These are phyloP conservation scores for Phataginus tricuspis DNA, from an alignment of 2,797 vertebrate species.

Conservation along the genomic window DNA sequence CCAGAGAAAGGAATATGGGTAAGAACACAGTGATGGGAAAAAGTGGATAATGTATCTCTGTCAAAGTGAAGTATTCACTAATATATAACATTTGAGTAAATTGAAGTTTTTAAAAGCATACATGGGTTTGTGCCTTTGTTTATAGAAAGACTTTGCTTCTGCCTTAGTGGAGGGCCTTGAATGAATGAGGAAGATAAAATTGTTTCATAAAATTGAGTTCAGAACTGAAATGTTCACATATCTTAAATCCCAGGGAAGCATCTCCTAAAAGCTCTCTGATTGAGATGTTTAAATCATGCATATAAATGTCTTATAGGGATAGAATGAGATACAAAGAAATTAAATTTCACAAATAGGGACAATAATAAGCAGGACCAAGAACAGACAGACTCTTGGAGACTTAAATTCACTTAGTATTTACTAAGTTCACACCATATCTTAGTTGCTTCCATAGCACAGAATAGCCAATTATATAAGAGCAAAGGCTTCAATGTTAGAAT, in stretches of 20 bases:
- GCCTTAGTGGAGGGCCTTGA: not conserved
- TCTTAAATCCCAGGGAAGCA: not conserved
- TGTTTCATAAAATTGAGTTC: not conserved
- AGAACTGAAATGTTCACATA: not conserved
- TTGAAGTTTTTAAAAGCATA: not conserved
- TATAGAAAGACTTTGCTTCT: not conserved
- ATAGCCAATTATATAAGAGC: not conserved
- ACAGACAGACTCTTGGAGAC: not conserved
- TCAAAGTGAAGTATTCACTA: not conserved
- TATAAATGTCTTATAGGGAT: not conserved
- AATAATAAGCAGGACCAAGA: not conserved
- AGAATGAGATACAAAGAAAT: not conserved
- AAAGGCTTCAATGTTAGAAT: not conserved
- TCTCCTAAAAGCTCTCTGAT: not conserved
- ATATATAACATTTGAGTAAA: not conserved
- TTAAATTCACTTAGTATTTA: not conserved
- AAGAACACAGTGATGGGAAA: not conserved
- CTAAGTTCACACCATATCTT: not conserved
- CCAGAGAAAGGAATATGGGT: not conserved
- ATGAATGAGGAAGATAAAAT: constrained; percentile 27
- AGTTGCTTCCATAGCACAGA: not conserved
- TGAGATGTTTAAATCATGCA: not conserved
- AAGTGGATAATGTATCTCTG: not conserved
- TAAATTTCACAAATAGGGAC: not conserved
- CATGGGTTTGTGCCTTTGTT: not conserved